Evolutionary conservation across 2,888 invertebrate species (phyloP), one percentile per base, ranked within the genome.

Genomic region (Ophion ventricosus): DNA sequence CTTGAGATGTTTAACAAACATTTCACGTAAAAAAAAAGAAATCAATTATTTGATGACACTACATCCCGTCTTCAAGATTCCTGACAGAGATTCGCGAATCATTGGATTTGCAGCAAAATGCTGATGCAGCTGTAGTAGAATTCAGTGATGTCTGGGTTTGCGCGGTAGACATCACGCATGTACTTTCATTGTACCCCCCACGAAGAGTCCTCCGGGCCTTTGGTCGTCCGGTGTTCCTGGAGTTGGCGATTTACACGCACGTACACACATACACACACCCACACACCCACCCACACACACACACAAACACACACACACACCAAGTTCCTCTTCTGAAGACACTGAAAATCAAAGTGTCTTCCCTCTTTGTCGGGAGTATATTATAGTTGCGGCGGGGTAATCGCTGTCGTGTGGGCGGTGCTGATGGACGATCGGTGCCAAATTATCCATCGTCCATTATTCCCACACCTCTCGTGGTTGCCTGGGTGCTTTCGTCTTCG

Each of bases 361-460:
- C 26, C 40, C 63, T 56, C 69, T n/a, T 49, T 67, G 57, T 56
- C 57, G 66, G 25, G 73, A 20, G 25, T 67, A 63, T 80, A 80
- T 77, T 84, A 80, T 43, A 69, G 78, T 78, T 67, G 70, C 29
- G 67, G 49, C 8, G 35, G 54, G 78, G 82, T 85, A 85, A 85
- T 85, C 85, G 84, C 72, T 80, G 80, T 80, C 80, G 83, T 77
- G 86, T 85, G 77, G 86, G 86, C 86, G 85, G 82, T 81, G 64
- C 86, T 78, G 86, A 83, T 86, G 86, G 83, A 83, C 85, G 83
- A 83, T 84, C 81, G 81, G 85, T 86, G 76, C 85, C 84, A 86
- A 86, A 86, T 86, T 86, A 86, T 86, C 84, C 83, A 81, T 84
- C 86, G 85, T 83, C 80, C 85, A 86, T 85, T 86, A 83, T 85